phyloP scores from a whole-genome alignment of 2,797 vertebrate genomes.

The Arnoldichthys spilopterus region DNA sequence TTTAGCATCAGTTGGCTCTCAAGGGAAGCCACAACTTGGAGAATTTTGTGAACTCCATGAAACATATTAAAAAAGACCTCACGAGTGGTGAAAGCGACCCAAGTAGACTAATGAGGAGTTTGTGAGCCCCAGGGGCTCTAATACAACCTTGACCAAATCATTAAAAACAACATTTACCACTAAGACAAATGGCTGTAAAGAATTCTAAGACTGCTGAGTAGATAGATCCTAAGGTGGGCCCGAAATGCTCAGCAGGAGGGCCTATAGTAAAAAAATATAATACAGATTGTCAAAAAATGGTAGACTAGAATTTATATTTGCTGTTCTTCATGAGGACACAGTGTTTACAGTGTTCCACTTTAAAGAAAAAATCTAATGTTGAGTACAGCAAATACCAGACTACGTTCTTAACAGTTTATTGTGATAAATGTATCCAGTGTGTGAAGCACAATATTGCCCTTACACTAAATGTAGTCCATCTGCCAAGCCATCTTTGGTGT shows the following conservation, averaged over 20 bases:
- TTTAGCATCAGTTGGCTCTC: conserved; percentile 22
- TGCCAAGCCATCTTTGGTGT: not conserved
- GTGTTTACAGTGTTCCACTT: not conserved
- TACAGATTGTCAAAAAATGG: conserved; percentile 1
- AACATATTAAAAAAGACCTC: conserved; percentile 32
- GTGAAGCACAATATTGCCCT: not conserved
- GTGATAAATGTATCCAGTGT: not conserved
- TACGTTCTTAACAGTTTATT: not conserved
- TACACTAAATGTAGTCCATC: not conserved
- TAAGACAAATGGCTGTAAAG: conserved; percentile 25
- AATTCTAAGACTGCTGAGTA: conserved; percentile 8
- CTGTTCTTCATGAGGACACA: not conserved
- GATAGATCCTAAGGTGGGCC: too few species aligned
- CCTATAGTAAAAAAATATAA: conserved; percentile 1
- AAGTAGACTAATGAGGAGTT: conserved; percentile 28
- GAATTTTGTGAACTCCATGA: conserved; percentile 34
- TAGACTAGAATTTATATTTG: not conserved
- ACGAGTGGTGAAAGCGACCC: conserved; percentile 15
- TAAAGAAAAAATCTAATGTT: not conserved
- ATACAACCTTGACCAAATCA: conserved; percentile 28
- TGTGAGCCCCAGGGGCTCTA: conserved; percentile 28
- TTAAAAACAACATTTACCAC: conserved; percentile 37
- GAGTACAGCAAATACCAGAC: not conserved
- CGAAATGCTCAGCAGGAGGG: conserved; percentile 9
- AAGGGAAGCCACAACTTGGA: conserved; percentile 6